Evolutionary conservation across 2,888 invertebrate genomes (phyloP), one percentile per base, ranked within the genome.

Genomic region (Clunio marinus): DNA sequence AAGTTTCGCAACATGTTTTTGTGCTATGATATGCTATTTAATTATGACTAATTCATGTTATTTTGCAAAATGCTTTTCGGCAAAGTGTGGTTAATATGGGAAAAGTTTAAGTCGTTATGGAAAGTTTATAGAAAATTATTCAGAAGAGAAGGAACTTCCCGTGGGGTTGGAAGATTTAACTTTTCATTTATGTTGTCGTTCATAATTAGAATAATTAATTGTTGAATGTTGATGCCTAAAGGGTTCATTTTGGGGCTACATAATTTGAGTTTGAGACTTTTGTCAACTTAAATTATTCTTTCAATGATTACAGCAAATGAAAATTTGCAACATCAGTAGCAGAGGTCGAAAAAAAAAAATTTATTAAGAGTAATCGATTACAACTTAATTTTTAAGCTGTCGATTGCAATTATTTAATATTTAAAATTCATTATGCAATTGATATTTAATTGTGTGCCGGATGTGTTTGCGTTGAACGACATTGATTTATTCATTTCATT

Each of bases 1-100:
- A 73, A 80, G 79, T 80, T 81, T 68, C 28, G 25, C 27, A 63
- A 60, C 45, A 75, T 76, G 77, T 77, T 77, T 75, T 74, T 74
- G 75, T 75, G 76, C 76, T 77, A 76, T 76, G 76, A 75, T 75
- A 74, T 32, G 58, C 17, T 32, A 37, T 60, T 60, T 60, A 60
- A 60, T 60, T 60, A 60, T 37, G 41, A 60, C 35, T 57, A 57
- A 57, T 57, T 57, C 57, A 13, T 57, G 27, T 57, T 57, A 27
- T 57, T 57, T 25, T 57, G 25, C 57, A 57, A 27, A 57, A 24
- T 27, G 57, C 57, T 57, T 57, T 57, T 57, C 20, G n/a, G 57
- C 22, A 13, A 15, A 27, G 57, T 57, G 25, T 22, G 57, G 57
- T 57, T 57, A 27, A 51, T 4, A 2, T 51, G 51, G n/a, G 27